Evolutionary conservation across 2,113 vertebrate species (phyloP).

Genomic region (Nesospiza acunhae): DNA sequence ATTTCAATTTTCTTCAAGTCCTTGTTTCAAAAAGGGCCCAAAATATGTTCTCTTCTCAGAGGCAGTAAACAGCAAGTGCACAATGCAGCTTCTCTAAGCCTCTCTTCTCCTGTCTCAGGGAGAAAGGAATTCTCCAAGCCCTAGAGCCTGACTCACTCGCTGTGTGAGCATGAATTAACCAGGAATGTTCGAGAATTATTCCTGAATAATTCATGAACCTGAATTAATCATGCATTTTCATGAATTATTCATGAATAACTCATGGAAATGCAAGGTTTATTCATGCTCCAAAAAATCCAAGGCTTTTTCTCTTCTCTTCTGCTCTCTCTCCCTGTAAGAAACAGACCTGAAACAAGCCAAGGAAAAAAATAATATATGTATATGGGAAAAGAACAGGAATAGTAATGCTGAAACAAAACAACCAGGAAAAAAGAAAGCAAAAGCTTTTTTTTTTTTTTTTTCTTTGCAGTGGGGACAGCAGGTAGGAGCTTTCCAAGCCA

Average conservation of each 20-base stretch:
- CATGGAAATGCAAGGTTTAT: slow-evolving; percentile 77
- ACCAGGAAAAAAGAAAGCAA: slow-evolving; percentile 6
- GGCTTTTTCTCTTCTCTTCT: slow-evolving; percentile 36
- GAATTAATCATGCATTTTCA: slow-evolving; percentile 76
- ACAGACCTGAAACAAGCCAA: slow-evolving; percentile 30
- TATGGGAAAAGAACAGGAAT: slow-evolving; percentile 20
- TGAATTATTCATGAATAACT: slow-evolving; percentile 77
- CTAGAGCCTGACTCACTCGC: slow-evolving; percentile 49
- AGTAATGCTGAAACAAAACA: slow-evolving; percentile 3
- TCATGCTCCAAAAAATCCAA: slow-evolving; percentile 72
- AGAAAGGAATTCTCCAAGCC: slow-evolving; percentile 52
- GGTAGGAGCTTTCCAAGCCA: slow-evolving; percentile 20
- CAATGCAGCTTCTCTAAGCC: slow-evolving; percentile 9
- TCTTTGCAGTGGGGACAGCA: slow-evolving; percentile 23
- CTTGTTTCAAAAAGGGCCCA: not conserved
- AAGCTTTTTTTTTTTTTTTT: not conserved
- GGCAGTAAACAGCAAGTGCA: not conserved
- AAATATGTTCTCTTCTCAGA: not conserved
- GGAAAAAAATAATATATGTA: not conserved
- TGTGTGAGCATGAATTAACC: slow-evolving; percentile 73
- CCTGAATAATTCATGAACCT: slow-evolving; percentile 76
- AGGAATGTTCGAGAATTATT: slow-evolving; percentile 74
- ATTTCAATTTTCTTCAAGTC: not conserved
- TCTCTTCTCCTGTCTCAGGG: slow-evolving; percentile 15
- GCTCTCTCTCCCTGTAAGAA: slow-evolving; percentile 38